Percentiles rank a stretch among this genome's conserved stretches.
These are phyloP conservation scores for Mallateleia sp. DNA, from an alignment of 2,888 invertebrate genomes.

Conservation along the genomic window DNA sequence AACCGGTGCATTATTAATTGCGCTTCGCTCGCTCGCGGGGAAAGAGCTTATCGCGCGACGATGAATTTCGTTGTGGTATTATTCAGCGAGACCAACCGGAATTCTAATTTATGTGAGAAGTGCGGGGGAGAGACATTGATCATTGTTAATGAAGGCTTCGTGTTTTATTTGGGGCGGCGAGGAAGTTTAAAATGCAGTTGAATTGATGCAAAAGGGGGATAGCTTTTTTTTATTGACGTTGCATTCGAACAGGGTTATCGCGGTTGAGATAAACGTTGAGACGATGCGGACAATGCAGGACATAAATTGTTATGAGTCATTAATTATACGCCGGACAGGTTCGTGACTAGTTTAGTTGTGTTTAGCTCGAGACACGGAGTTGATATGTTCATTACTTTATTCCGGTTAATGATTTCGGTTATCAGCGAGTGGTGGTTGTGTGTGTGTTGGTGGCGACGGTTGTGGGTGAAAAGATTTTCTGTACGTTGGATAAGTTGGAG, in stretches of 20 bases:
- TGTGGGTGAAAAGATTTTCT: too few relatives aligned
- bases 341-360: constrained; percentile 66
- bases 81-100: constrained; percentile 54
- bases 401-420: constrained; percentile 65
- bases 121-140: constrained; percentile 59
- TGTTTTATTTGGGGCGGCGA: constrained; percentile 45
- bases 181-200: constrained; percentile 47
- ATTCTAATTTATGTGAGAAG: constrained; percentile 45
- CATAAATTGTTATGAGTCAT: constrained; percentile 59
- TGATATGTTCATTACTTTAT: constrained; percentile 68
- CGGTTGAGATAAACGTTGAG: constrained; percentile 47
- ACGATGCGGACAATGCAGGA: constrained; percentile 46
- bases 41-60: constrained; percentile 44
- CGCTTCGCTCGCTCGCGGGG: constrained; percentile 4
- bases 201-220: constrained; percentile 33
- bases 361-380: constrained; percentile 60
- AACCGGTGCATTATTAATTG: constrained; percentile 48
- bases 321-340: constrained; percentile 53
- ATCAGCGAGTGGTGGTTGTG: constrained; percentile 31
- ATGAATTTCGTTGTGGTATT: constrained; percentile 50
- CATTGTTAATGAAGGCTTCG: constrained; percentile 65
- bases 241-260: constrained; percentile 55
- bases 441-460: too few relatives aligned
- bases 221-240: constrained; percentile 32
- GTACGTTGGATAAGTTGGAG: too few relatives aligned